Evolutionary conservation across 1,140 invertebrate genomes (phyloP).

Genomic region (Drosophila oshimai): DNA sequence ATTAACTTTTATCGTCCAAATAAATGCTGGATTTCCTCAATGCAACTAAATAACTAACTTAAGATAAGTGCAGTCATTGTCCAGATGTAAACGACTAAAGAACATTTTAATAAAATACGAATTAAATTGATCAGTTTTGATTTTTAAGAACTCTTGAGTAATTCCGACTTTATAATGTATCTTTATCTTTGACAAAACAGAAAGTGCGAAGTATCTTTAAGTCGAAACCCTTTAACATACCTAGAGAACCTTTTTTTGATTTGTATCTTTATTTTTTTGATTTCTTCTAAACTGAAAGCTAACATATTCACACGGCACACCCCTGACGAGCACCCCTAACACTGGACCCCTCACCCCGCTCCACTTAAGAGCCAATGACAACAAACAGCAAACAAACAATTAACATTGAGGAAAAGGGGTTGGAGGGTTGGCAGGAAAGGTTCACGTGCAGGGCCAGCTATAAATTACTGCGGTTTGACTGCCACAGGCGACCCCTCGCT

Average conservation of each 20-base stretch:
- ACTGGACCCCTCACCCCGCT: conserved; percentile 34
- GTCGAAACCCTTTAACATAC: background rate
- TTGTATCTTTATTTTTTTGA: conserved; percentile 10
- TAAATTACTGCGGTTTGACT: conserved; percentile 79
- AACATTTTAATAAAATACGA: no score
- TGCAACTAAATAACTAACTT: no score
- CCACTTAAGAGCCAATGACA: conserved; percentile 74
- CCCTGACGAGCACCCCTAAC: background rate
- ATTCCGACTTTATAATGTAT: no score
- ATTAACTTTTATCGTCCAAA: no score
- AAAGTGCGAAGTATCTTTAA: background rate
- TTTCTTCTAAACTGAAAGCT: conserved; percentile 63
- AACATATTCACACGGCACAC: conserved; percentile 70
- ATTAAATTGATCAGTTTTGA: no score
- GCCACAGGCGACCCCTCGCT: conserved; percentile 47
- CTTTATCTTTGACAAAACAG: no score
- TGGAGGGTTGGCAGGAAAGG: conserved; percentile 28
- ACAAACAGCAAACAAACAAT: conserved; percentile 82
- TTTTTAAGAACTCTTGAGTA: no score
- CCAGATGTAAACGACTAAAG: no score
- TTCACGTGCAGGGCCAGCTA: conserved; percentile 68
- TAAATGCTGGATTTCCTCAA: no score
- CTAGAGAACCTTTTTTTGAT: background rate
- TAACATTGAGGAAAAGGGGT: conserved; percentile 60
- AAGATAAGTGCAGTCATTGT: no score